Evolutionary conservation across 2,888 invertebrate genomes (phyloP), one percentile per base, ranked within the genome.

Genomic region (Drosophila lacicola): DNA sequence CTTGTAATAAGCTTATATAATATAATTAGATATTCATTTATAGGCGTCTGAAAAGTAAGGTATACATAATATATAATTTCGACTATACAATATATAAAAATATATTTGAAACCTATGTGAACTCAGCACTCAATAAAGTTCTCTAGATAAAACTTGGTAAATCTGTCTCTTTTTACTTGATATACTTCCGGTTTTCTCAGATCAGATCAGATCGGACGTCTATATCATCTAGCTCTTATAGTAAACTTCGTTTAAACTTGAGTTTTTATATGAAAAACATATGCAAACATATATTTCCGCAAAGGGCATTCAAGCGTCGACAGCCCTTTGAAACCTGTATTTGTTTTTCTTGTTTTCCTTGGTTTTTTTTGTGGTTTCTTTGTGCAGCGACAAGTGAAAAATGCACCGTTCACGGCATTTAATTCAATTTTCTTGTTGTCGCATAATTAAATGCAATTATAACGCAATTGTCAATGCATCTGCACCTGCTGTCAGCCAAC

Each of bases 381-480:
- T 56, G 53, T 54, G 56, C 62, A 55, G 34, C 49, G 29, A 17
- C 44, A 41, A 46, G 39, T 42, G 50, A 72, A 74, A 71, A 72
- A 63, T 56, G 55, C 56, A 2, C 29, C 41, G 58, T 54, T 74
- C 39, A 74, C 49, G 34, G 74, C 69, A 62, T 58, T 78, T 74
- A 65, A 78, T 74, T 74, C 70, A 65, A 72, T 78, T 78, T 87
- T 69, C 76, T 65, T 73, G 66, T 64, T 50, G 69, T 69, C 80
- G 76, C 73, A 56, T 74, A 78, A 85, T 88, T 85, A 85, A 88
- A 66, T 71, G 68, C 69, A 85, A 82, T 85, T 88, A 87, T 58
- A 73, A 37, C 65, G 65, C 78, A 78, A 64, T 69, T 62, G 73
- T 60, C 57, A 60, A 42, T 67, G 58, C 10, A 34, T n/a, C 25